A percentile compares a stretch with the other conserved stretches of the same genome.
phyloP scores from a whole-genome alignment of 2,113 vertebrate genomes.

The Myxocyprinus asiaticus region DNA sequence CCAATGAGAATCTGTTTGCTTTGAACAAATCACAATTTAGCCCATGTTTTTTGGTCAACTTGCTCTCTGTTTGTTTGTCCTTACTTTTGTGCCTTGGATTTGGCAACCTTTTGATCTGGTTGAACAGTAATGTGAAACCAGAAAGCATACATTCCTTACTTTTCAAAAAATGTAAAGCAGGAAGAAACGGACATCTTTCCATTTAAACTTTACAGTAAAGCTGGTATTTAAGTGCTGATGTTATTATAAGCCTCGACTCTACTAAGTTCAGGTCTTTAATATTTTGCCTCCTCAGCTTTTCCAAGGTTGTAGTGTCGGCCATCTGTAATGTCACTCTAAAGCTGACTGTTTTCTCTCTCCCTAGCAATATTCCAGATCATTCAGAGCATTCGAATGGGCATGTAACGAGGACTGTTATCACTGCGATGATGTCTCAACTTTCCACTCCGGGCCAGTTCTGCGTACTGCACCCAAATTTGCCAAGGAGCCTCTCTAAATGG shows the following conservation, averaged over 20 bases:
- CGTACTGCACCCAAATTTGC: slow-evolving; percentile 19
- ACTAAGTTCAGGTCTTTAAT: background rate
- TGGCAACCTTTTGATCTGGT: slow-evolving; percentile 28
- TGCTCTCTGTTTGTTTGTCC: slow-evolving; percentile 21
- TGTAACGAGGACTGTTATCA: slow-evolving; percentile 68
- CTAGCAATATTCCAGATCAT: slow-evolving; percentile 91
- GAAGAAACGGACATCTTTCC: too few relatives aligned
- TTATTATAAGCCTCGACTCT: background rate
- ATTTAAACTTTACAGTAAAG: too few relatives aligned
- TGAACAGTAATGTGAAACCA: slow-evolving; percentile 1
- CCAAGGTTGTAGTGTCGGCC: background rate
- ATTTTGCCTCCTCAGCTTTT: background rate
- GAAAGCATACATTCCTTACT: background rate
- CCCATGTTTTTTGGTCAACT: background rate
- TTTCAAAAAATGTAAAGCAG: too few relatives aligned
- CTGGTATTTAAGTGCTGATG: background rate
- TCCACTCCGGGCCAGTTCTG: slow-evolving; percentile 2
- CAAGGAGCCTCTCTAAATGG: slow-evolving; percentile 5
- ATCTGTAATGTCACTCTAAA: background rate
- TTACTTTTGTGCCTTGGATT: background rate
- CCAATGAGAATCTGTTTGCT: slow-evolving; percentile 25
- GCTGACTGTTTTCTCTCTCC: background rate
- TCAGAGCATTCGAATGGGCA: slow-evolving; percentile 89
- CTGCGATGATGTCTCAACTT: background rate
- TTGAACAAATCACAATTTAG: slow-evolving; percentile 32